These are phyloP conservation scores for Babylonia areolata DNA, from an alignment of 1,140 invertebrate genomes.

Conservation along the genomic window DNA sequence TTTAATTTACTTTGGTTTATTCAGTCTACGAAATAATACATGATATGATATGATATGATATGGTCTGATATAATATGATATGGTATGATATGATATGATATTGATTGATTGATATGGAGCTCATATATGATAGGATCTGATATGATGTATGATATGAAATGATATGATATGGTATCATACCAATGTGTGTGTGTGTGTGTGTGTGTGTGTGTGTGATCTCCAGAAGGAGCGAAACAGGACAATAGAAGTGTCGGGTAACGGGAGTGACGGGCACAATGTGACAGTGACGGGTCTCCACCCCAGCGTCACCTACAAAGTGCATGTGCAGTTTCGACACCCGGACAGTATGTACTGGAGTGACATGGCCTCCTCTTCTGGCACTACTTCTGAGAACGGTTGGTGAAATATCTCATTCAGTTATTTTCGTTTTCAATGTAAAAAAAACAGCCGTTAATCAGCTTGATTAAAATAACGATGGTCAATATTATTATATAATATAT, in stretches of 20 bases:
- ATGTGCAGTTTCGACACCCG: not conserved
- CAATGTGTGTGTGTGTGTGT: not conserved
- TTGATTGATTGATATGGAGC: too few species aligned
- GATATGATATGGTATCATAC: too few species aligned
- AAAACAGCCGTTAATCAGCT: too few species aligned
- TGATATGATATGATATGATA: too few species aligned
- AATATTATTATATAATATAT: too few species aligned
- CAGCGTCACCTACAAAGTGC: not conserved
- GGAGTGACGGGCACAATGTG: not conserved
- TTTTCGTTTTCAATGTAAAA: not conserved
- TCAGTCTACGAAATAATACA: too few species aligned
- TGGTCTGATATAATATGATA: too few species aligned
- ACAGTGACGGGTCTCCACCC: not conserved
- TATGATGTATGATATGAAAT: too few species aligned
- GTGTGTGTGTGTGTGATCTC: not conserved
- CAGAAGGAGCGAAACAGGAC: not conserved
- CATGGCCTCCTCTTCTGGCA: not conserved
- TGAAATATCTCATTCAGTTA: not conserved
- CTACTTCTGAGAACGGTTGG: not conserved
- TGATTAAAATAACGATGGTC: too few species aligned
- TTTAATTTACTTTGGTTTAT: too few species aligned
- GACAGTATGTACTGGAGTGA: not conserved
- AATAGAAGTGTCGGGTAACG: not conserved
- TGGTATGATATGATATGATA: too few species aligned
- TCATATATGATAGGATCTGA: too few species aligned